A percentile compares a stretch with the other conserved stretches of the same genome.
These are phyloP conservation scores for Eumacrocentrus americanus DNA, from an alignment of 2,888 invertebrate genomes.

Conservation along the genomic window DNA sequence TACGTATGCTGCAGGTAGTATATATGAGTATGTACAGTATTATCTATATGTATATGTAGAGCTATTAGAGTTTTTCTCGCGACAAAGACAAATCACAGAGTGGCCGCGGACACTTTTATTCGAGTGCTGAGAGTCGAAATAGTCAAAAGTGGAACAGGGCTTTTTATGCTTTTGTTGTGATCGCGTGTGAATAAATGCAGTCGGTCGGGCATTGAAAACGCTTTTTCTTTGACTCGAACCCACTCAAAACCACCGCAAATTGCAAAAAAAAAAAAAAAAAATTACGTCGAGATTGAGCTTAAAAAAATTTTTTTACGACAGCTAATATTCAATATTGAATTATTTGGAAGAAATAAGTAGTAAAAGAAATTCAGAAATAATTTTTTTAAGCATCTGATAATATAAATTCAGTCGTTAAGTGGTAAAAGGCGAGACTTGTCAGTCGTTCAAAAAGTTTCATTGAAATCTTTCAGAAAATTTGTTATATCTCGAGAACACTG, in stretches of 20 bases:
- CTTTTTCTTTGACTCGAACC: constrained; percentile 8
- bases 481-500: too few relatives aligned
- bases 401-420: too few relatives aligned
- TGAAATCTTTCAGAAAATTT: too few relatives aligned
- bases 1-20: background rate
- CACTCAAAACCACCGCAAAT: constrained; percentile 7
- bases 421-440: too few relatives aligned
- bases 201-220: background rate
- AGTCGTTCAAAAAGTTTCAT: too few relatives aligned
- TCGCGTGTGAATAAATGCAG: background rate
- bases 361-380: too few relatives aligned
- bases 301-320: too few relatives aligned
- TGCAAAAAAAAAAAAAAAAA: background rate
- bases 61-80: background rate
- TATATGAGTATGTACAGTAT: background rate
- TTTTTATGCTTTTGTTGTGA: background rate
- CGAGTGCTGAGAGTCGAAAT: background rate
- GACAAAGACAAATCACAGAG: background rate
- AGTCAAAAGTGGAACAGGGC: constrained; percentile 8
- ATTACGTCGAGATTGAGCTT: too few relatives aligned
- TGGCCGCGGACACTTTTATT: constrained; percentile 9
- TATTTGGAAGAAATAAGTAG: too few relatives aligned
- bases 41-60: background rate
- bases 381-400: too few relatives aligned
- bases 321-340: too few relatives aligned